Evolutionary conservation across 1,140 invertebrate species (phyloP), one percentile per base, ranked within the genome.

Genomic region (Cataglyphis hispanica): DNA sequence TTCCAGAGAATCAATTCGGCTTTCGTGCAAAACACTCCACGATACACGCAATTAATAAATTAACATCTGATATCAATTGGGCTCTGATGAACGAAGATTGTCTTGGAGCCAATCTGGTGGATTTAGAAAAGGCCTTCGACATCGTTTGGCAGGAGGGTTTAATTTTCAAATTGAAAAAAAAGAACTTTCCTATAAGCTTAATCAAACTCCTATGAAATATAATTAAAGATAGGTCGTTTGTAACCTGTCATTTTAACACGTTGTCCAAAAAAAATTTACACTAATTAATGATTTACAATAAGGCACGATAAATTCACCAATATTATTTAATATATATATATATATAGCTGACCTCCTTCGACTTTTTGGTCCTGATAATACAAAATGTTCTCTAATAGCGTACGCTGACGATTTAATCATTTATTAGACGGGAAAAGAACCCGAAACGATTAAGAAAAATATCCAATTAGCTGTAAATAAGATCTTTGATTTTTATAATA

Each of bases 91-190:
- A 16, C 1, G 13, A 53, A 0, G 27, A 53, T 0, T 72, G 16
- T 11, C 2, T 53, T 1, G 46, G 19, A 1, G 69, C 69, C 0
- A 34, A 27, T 10, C 5, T 53, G 27, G 8, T 72, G 1, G 69
- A 72, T n/a, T 8, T 72, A n/a, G 69, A 70, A 53, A 70, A 70
- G 3, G 43, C 19, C 3, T 72, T 72, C 3, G 46, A 53, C 11
- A 67, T 37, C 6, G 11, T 53, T 0, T 70, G 40, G 67, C 43
- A 19, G 0, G 16, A 70, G 16, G 43, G 43, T 7, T 16, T 72
- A 11, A 19, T 72, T 1, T 72, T 31, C 0, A 72, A 56, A 34
- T 11, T 56, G 6, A 72, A 10, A 19, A 53, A 56, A 3, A 34
- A 56, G 0, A 34, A 34, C 10, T n/a, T 72, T 2, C 46, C 19